Percentiles rank a stretch among this genome's conserved stretches.
phyloP scores from a whole-genome alignment of 2,888 invertebrate genomes.

The Calephelis perditalis region DNA sequence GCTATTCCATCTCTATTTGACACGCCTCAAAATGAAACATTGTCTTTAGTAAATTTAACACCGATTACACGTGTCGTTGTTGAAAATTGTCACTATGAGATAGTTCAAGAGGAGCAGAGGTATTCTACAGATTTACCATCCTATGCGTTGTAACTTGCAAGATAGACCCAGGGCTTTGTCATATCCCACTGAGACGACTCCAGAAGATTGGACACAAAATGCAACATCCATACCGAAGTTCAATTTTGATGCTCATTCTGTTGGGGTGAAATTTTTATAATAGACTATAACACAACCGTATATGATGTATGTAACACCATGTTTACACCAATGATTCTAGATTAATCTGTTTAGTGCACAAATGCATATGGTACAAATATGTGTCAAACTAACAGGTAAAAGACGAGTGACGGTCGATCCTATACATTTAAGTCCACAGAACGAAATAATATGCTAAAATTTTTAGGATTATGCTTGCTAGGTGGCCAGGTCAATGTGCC shows the following conservation, averaged over 20 bases:
- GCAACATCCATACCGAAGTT: conserved; percentile 1
- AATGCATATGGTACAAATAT: conserved; percentile 3
- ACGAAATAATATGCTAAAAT: background rate
- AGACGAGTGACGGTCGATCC: background rate
- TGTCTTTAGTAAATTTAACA: conserved; percentile 1
- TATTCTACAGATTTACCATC: conserved; percentile 1
- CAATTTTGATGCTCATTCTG: background rate
- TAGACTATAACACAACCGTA: background rate
- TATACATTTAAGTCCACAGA: background rate
- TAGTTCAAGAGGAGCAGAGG: background rate
- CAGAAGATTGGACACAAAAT: conserved; percentile 6
- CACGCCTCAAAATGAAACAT: conserved; percentile 1
- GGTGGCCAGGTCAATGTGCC: background rate
- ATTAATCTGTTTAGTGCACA: background rate
- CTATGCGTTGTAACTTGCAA: background rate
- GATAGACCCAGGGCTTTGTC: background rate
- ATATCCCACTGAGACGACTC: background rate
- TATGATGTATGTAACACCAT: background rate
- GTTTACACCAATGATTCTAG: background rate
- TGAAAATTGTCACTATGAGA: background rate
- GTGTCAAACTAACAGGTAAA: background rate
- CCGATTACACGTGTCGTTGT: background rate
- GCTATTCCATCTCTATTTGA: background rate
- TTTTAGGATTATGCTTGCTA: background rate
- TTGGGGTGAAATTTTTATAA: background rate